These are phyloP conservation scores for Budorcas taxicolor DNA, from an alignment of 2,113 vertebrate species.

Conservation along the genomic window DNA sequence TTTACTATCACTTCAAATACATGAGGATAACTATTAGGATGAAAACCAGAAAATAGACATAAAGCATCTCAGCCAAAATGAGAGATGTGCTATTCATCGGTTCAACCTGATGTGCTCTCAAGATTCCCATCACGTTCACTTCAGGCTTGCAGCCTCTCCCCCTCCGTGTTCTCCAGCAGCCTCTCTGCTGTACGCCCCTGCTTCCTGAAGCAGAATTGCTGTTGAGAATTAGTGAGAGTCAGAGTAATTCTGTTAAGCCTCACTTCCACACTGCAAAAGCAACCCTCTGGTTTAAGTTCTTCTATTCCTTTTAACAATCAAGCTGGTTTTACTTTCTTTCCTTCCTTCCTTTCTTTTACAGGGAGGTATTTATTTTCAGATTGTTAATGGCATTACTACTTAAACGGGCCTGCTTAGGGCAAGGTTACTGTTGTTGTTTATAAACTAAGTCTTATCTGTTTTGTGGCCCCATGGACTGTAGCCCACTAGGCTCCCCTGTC, in stretches of 20 bases:
- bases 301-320: not conserved
- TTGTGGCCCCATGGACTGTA: not conserved
- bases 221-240: not conserved
- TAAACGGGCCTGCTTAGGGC: not conserved
- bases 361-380: not conserved
- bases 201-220: conserved; percentile 9
- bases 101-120: not conserved
- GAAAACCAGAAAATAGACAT: conserved; percentile 60
- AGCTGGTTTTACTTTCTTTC: not conserved
- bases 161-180: not conserved
- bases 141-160: conserved; percentile 12
- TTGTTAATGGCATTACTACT: not conserved
- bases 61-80: conserved; percentile 2
- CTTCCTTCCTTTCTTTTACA: not conserved
- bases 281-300: not conserved
- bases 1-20: conserved; percentile 60
- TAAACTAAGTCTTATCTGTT: not conserved
- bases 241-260: not conserved
- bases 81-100: conserved; percentile 8
- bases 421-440: not conserved
- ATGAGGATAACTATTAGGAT: conserved; percentile 22
- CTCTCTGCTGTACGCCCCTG: not conserved
- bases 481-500: not conserved
- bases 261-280: not conserved
- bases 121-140: conserved; percentile 28